Evolutionary conservation across 1,140 invertebrate species (phyloP), one percentile per base, ranked within the genome.

Genomic region (Eurosta solidaginis): DNA sequence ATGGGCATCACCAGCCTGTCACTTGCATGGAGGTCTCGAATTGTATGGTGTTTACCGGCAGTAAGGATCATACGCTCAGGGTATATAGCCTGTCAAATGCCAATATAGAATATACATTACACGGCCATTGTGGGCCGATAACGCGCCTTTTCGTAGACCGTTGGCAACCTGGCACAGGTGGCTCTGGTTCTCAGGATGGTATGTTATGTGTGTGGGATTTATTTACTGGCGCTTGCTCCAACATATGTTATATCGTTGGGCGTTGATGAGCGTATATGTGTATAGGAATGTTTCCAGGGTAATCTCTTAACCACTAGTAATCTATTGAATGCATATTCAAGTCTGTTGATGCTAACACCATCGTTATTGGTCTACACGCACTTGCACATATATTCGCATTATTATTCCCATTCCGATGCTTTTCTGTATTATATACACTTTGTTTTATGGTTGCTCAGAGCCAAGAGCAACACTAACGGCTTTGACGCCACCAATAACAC

Each of bases 251-350:
- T 98, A 79, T 97, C 96, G 73, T 90, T 96, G 59, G 97, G 96
- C n/a, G 91, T 93, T 14, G 97, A 98, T 88, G 95, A 97, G 82
- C 91, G 92, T 44, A 91, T 98, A 2, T 97, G 96, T 88, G 95
- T 99, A 22, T 98, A 96, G 96, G 97, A 98, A 86, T 91, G 97
- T 52, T 97, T 96, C 86, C 96, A 97, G 87, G 96, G 97, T 4
- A 95, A 97, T 89, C 90, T 98, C 80, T 90, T 98, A 22, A 94
- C 95, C 83, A 93, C 92, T 10, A 91, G 96, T 7, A 88, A 87
- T 80, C 85, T 88, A 45, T 82, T 85, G 14, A 89, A 92, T 76
- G 89, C 91, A 20, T 92, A 91, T 84, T 92, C 92, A 81, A 91
- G 91, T 80, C 89, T 95, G 82, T 85, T 94, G 27, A 93, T 95